Base-by-base conservation (phyloP, 2,888 invertebrate genomes). In the Pedicia rivosa region DNA sequence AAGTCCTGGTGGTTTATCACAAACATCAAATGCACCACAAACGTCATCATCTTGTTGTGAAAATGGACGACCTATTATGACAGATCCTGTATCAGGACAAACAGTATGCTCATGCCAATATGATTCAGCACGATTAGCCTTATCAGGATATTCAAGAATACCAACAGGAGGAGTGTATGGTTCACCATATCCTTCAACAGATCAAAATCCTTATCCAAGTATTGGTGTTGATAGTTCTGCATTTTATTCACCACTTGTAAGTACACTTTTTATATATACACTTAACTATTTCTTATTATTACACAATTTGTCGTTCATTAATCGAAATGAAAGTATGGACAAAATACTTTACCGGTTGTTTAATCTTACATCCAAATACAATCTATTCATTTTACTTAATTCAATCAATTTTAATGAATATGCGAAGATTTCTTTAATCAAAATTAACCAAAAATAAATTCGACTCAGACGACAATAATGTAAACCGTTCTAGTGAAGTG, bases 71-170 rank as follows among this genome's bases (percentile, higher is more conserved):
- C 87, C 88, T 46, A 78, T 90, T 61, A 82, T 87, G 69, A 87
- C 87, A 48, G 90, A 91, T 63, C 88, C 90, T 8, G 82, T 88
- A 42, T 84, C 87, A 44, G 90, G 90, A 24, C 88, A 90, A 63
- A 82, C 86, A 37, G 86, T 91, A 50, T 91, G 90, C 65, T 88
- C 88, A 49, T 91, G 91, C 64, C 90, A 90, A 61, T 90, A 90
- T 64, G 90, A 90, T 63, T 79, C 82, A 40, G 83, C 87, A 31
- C 68, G 88, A 48, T 70, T 90, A 46, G 84, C 87, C 36, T 74
- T 87, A 44, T 73, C 81, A 44, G 74, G 77, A 45, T 87, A 87
- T 59, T 83, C 84, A 26, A 70, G 87, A 46, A 68, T 81, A 47
- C 74, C 78, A 43, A 73, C 81, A 47, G 78, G 80, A 35, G 78